A percentile compares a stretch with the other conserved stretches of the same genome.
phyloP scores from a whole-genome alignment of 2,797 vertebrate genomes.

The Coranthus polyacanthus region DNA sequence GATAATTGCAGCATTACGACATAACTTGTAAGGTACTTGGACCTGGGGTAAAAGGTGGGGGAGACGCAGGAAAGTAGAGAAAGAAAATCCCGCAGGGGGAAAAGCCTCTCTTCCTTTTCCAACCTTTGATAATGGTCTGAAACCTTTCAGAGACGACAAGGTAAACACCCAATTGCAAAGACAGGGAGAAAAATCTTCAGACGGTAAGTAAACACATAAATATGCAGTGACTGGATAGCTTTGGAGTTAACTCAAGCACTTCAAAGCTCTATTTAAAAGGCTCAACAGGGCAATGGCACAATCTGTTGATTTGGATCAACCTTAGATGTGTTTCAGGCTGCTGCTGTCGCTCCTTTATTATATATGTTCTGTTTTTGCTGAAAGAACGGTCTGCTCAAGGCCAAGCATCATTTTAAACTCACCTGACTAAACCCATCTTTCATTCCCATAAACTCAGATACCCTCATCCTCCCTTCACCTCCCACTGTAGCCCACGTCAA shows the following conservation, averaged over 20 bases:
- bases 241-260: constrained; percentile 57
- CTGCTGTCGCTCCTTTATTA: constrained; percentile 40
- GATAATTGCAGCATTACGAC: constrained; percentile 81
- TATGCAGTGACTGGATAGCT: constrained; percentile 52
- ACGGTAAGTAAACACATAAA: constrained; percentile 62
- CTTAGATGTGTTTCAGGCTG: constrained; percentile 39
- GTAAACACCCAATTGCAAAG: constrained; percentile 52
- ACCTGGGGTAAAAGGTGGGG: constrained; percentile 46
- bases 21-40: constrained; percentile 62
- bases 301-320: constrained; percentile 49
- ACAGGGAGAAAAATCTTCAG: constrained; percentile 39
- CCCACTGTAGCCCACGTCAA: constrained; percentile 46
- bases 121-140: constrained; percentile 64
- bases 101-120: constrained; percentile 56
- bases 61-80: constrained; percentile 26
- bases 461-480: constrained; percentile 45
- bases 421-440: constrained; percentile 58
- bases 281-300: constrained; percentile 30
- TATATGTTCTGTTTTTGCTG: constrained; percentile 36
- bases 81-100: constrained; percentile 35
- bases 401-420: constrained; percentile 52
- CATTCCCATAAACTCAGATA: constrained; percentile 53
- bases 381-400: constrained; percentile 37
- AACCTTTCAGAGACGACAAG: constrained; percentile 50
- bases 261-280: constrained; percentile 44